Conservation (phyloP, 2,113 vertebrate genomes). For the Eulemur macaco region DNA sequence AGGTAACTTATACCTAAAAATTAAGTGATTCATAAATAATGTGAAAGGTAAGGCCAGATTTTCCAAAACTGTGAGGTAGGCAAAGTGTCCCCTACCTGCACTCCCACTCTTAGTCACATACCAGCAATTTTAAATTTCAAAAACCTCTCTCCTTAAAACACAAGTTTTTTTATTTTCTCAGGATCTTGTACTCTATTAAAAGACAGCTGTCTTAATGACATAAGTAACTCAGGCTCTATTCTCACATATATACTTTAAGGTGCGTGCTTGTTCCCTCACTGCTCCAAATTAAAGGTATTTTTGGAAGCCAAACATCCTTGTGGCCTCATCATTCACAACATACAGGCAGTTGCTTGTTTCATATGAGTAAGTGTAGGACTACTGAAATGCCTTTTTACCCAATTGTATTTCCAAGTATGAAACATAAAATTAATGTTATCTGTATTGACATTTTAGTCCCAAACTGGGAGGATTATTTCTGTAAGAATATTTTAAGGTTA, state of each 20-base stretch:
- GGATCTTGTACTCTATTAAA: background rate
- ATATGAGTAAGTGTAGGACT: background rate
- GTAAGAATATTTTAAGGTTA: background rate
- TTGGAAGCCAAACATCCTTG: background rate
- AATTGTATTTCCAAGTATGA: background rate
- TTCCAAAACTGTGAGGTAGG: background rate
- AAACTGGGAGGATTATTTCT: background rate
- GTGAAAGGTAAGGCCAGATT: background rate
- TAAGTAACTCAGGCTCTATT: background rate
- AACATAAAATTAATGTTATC: background rate
- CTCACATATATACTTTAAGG: background rate
- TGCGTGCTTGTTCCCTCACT: accelerated
- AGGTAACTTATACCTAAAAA: background rate
- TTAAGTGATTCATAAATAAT: background rate
- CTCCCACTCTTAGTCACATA: background rate
- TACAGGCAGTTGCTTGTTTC: background rate
- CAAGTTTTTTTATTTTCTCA: background rate
- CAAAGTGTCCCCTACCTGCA: accelerated
- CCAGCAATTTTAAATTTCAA: background rate
- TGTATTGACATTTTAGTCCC: background rate
- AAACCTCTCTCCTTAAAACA: background rate
- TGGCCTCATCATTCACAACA: background rate
- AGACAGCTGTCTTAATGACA: background rate
- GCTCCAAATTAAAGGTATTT: background rate
- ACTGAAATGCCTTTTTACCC: background rate